These are phyloP conservation scores for Whitmania pigra DNA, from an alignment of 1,140 invertebrate species.

Conservation along the genomic window DNA sequence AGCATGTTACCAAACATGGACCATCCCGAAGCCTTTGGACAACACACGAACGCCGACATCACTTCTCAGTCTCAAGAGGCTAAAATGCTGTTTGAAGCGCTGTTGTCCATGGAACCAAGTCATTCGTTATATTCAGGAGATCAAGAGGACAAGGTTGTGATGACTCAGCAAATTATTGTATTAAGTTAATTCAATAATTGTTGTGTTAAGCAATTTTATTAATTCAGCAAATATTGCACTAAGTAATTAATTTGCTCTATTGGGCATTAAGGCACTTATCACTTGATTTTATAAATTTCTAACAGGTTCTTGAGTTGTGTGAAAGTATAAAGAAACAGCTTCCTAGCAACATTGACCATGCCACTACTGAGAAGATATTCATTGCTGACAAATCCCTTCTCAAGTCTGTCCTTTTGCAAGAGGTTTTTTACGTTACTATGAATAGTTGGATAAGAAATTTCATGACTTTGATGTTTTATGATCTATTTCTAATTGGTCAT, in stretches of 20 bases:
- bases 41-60: conserved; percentile 45
- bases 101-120: conserved; percentile 41
- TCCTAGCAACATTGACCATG: conserved; percentile 59
- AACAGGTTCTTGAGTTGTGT: conserved; percentile 55
- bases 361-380: conserved; percentile 57
- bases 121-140: conserved; percentile 33
- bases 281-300: conserved; percentile 8
- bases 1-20: conserved; percentile 60
- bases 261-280: no score
- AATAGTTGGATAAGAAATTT: not conserved
- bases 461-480: no score
- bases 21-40: conserved; percentile 62
- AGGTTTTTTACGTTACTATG: conserved; percentile 44
- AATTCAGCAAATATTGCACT: no score
- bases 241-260: no score
- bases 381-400: conserved; percentile 58
- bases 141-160: conserved; percentile 38
- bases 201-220: no score
- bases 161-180: not conserved
- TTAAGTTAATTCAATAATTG: no score
- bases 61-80: conserved; percentile 43
- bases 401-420: conserved; percentile 68
- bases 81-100: conserved; percentile 40
- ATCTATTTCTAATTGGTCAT: no score
- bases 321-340: conserved; percentile 58